These are phyloP conservation scores for Misgurnus anguillicaudatus DNA, from an alignment of 2,113 vertebrate genomes.

Conservation along the genomic window DNA sequence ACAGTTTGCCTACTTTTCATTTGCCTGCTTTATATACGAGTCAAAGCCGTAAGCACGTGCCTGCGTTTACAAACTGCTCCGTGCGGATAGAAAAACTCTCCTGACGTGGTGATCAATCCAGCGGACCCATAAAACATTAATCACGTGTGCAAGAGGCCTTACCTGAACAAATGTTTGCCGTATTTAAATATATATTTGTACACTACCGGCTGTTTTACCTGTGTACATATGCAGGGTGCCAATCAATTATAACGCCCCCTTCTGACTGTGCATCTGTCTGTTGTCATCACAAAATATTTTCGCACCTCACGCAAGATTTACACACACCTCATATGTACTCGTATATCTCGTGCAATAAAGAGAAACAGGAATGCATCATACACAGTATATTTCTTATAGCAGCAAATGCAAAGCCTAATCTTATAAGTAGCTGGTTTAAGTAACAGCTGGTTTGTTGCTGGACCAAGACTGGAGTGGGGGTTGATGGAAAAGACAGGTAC, in stretches of 20 bases:
- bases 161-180: not conserved
- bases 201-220: not conserved
- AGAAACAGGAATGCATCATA: no score
- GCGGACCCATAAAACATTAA: not conserved
- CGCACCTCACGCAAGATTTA: not conserved
- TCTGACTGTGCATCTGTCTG: constrained; percentile 12
- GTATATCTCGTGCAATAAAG: no score
- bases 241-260: constrained; percentile 19
- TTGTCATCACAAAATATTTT: constrained; percentile 15
- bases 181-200: not conserved
- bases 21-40: not conserved
- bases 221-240: not conserved
- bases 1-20: no score
- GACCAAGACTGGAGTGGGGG: no score
- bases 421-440: no score
- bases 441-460: no score
- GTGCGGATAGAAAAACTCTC: not conserved
- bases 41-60: not conserved
- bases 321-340: not conserved
- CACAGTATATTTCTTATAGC: no score
- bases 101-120: not conserved
- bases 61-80: not conserved
- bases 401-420: no score
- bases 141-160: not conserved
- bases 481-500: no score